Evolutionary conservation across 1,140 invertebrate species (phyloP).

Genomic region (Daktulosphaira vitifoliae): DNA sequence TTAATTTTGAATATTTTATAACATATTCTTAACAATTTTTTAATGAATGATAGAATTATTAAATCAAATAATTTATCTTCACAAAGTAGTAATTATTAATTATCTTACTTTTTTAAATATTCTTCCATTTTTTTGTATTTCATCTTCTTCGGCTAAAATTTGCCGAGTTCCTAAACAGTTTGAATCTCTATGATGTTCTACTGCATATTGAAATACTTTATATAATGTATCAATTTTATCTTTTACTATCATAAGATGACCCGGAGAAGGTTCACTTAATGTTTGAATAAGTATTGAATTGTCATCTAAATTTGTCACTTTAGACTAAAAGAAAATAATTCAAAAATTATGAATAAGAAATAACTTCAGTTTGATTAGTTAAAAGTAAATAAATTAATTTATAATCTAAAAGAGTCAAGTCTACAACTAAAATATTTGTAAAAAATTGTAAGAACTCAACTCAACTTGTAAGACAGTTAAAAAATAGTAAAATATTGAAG

Average conservation of each 20-base stretch:
- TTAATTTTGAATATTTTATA: too few relatives aligned
- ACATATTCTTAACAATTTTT: too few relatives aligned
- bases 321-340: slow-evolving; percentile 46
- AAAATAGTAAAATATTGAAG: too few relatives aligned
- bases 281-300: slow-evolving; percentile 62
- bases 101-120: slow-evolving; percentile 83
- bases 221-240: slow-evolving; percentile 79
- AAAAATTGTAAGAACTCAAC: too few relatives aligned
- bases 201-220: slow-evolving; percentile 70
- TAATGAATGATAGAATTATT: too few relatives aligned
- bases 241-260: slow-evolving; percentile 61
- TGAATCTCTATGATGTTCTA: slow-evolving; percentile 59
- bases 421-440: too few relatives aligned
- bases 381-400: not conserved
- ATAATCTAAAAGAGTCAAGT: not conserved
- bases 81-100: not conserved
- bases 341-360: not conserved
- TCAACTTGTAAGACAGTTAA: too few relatives aligned
- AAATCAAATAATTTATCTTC: too few relatives aligned
- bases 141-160: slow-evolving; percentile 86
- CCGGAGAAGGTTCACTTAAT: slow-evolving; percentile 53
- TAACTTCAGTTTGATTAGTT: not conserved
- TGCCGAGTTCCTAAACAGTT: slow-evolving; percentile 82
- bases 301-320: slow-evolving; percentile 49
- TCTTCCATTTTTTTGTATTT: slow-evolving; percentile 83